These are phyloP conservation scores for Hypsibius dujardini DNA, from an alignment of 1,140 invertebrate species.

Conservation along the genomic window DNA sequence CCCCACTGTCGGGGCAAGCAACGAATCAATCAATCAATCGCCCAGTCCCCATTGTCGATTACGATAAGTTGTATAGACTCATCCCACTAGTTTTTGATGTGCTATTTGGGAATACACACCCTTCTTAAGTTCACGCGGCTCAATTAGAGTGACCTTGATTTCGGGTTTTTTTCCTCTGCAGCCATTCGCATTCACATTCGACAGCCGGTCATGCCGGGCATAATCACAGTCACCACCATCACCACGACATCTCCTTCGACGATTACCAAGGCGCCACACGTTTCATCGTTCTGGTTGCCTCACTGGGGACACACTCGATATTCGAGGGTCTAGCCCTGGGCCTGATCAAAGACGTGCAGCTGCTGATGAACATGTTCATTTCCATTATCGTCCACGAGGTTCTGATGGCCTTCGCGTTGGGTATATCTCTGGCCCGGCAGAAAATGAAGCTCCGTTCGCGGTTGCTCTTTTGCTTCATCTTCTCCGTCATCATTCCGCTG, in stretches of 20 bases:
- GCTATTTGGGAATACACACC: too few relatives aligned
- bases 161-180: not conserved
- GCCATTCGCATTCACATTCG: too few relatives aligned
- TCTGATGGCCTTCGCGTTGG: constrained; percentile 33
- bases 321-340: constrained; percentile 36
- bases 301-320: constrained; percentile 33
- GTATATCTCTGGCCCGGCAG: constrained; percentile 30
- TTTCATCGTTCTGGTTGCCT: constrained; percentile 32
- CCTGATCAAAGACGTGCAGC: constrained; percentile 28
- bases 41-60: too few relatives aligned
- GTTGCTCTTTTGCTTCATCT: constrained; percentile 28
- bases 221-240: constrained; percentile 25
- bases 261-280: constrained; percentile 24
- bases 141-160: too few relatives aligned
- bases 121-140: too few relatives aligned
- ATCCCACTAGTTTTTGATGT: too few relatives aligned
- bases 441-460: constrained; percentile 25
- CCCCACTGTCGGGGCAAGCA: too few relatives aligned
- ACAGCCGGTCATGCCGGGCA: constrained; percentile 13
- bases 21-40: too few relatives aligned
- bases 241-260: constrained; percentile 24
- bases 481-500: constrained; percentile 31
- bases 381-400: constrained; percentile 34
- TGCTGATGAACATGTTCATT: constrained; percentile 32
- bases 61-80: too few relatives aligned